Conservation (phyloP, 2,888 invertebrate genomes). For the Xestia rhomboidea region DNA sequence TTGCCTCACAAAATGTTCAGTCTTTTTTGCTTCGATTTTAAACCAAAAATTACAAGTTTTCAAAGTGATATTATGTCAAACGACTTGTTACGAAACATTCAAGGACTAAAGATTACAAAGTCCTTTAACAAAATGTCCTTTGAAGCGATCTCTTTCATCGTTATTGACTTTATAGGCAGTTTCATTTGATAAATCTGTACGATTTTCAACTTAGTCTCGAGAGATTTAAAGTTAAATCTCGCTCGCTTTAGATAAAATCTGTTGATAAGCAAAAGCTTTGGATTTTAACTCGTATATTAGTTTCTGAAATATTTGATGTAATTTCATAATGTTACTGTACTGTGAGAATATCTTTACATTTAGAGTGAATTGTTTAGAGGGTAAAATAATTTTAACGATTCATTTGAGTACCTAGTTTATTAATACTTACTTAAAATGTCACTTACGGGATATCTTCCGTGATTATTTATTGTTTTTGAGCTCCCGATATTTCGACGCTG, state of each 20-base stretch:
- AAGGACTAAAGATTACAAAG: slow-evolving; percentile 44
- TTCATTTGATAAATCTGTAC: slow-evolving; percentile 4
- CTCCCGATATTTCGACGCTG: too few relatives aligned
- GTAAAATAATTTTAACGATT: background rate
- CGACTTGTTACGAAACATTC: slow-evolving; percentile 15
- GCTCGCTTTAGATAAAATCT: background rate
- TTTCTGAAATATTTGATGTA: slow-evolving; percentile 27
- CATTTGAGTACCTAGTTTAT: background rate
- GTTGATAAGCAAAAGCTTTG: slow-evolving; percentile 16
- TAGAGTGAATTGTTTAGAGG: background rate
- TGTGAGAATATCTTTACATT: background rate
- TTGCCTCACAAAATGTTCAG: background rate
- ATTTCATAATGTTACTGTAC: slow-evolving; percentile 6
- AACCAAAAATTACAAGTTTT: background rate
- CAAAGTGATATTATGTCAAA: slow-evolving; percentile 10
- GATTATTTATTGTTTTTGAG: too few relatives aligned
- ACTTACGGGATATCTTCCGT: too few relatives aligned
- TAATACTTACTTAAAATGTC: too few relatives aligned
- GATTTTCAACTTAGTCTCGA: slow-evolving; percentile 17
- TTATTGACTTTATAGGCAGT: slow-evolving; percentile 44
- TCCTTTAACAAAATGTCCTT: slow-evolving; percentile 23
- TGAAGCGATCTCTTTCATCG: slow-evolving; percentile 25
- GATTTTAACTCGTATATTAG: slow-evolving; percentile 19
- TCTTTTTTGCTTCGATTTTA: background rate
- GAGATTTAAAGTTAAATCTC: slow-evolving; percentile 18